Conservation (phyloP, 2,113 vertebrate genomes). For the Erpornis zantholeuca region DNA sequence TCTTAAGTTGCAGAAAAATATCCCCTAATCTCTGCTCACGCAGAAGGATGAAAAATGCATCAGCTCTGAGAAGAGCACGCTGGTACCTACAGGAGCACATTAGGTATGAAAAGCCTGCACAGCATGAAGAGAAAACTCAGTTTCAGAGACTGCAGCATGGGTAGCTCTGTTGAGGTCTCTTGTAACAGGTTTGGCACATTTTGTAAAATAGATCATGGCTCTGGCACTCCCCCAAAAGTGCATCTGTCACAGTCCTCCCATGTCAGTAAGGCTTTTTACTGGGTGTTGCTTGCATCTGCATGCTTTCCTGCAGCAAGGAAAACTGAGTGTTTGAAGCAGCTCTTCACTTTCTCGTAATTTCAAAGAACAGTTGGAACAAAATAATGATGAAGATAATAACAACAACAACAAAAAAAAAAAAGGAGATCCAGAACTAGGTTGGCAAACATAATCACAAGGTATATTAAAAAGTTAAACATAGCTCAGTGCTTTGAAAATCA, state of each 20-base stretch:
- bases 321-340: not conserved
- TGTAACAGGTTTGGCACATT: not conserved
- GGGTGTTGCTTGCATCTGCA: not conserved
- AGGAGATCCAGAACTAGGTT: not conserved
- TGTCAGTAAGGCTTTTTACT: not conserved
- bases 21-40: not conserved
- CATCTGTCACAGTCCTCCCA: not conserved
- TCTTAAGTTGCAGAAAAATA: not conserved
- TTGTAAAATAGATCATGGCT: not conserved
- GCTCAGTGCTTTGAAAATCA: not conserved
- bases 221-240: not conserved
- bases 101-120: not conserved
- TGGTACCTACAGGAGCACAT: not conserved
- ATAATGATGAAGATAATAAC: not conserved
- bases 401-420: not conserved
- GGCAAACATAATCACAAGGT: slow-evolving; percentile 27
- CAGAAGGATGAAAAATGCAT: not conserved
- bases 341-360: not conserved
- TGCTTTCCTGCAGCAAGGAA: not conserved
- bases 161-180: not conserved
- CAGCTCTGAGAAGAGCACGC: not conserved
- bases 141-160: not conserved
- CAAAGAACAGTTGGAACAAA: not conserved
- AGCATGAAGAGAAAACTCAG: not conserved
- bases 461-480: slow-evolving; percentile 41